Base-by-base conservation (phyloP, 2,888 invertebrate species). In the Xestia rhomboidea region DNA sequence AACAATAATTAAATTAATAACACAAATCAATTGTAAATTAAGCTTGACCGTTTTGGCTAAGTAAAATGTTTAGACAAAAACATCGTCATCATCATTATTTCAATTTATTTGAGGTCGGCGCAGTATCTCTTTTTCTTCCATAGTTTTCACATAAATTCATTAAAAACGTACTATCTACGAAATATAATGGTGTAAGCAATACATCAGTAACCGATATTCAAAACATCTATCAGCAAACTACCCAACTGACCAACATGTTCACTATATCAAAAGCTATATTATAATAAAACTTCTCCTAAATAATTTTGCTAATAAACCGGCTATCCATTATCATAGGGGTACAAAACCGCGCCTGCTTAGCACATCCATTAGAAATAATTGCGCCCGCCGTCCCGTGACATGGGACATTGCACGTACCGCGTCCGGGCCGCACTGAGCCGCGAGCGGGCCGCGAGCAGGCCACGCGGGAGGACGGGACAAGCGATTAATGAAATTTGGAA, bases 281-380 rank as follows among this genome's bases (percentile, higher is more conserved):
- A 62, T n/a, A 60, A 73, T 62, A 60, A 83, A 74, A 74, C 30
- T 49, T 69, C 51, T 80, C 34, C 57, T 49, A 70, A 75, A 73
- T 81, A 79, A 83, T 76, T 68, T 74, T 70, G 81, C 85, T 88
- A 87, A 88, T 90, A 85, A 88, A 87, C 81, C 77, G 71, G 81
- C 85, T 83, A 89, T 90, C 84, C 85, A 87, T 90, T 90, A 89
- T 85, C 69, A 83, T 85, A 83, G 81, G 74, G 84, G 82, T 72
- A 83, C 77, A 84, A 87, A 89, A 87, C 88, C 89, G 82, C 85
- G 86, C 85, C 82, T 89, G 90, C 89, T 90, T 87, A 90, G 89
- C 87, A 86, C 90, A 87, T 89, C 88, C 91, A 91, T 91, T 91
- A 89, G 77, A 78, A 79, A 87, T 91, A 88, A 91, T 90, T 88